These are phyloP conservation scores for Chrysaora quinquecirrha DNA, from an alignment of 30 jellyfish, hydroid and myxozoan genomes.

Conservation along the genomic window DNA sequence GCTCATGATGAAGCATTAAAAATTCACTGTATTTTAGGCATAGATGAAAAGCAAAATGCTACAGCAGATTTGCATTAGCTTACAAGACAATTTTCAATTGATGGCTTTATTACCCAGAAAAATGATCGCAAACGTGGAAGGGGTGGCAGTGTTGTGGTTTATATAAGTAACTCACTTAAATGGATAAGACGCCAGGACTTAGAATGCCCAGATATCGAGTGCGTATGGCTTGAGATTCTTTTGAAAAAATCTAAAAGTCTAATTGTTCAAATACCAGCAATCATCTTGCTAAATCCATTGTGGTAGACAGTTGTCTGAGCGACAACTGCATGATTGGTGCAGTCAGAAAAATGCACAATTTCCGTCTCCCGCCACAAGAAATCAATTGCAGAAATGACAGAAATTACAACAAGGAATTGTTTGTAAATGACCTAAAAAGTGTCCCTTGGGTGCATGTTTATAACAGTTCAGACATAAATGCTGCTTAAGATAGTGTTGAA, in stretches of 20 bases:
- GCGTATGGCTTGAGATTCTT: slow-evolving; percentile 52
- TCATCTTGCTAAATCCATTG: slow-evolving; percentile 41
- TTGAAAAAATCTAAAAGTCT: slow-evolving; percentile 45
- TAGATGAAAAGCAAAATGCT: slow-evolving; percentile 5
- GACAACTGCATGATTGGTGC: slow-evolving; percentile 31
- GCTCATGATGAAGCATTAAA: slow-evolving; percentile 1
- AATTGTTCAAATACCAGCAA: no score
- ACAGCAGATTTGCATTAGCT: slow-evolving; percentile 12
- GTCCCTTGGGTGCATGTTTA: background rate
- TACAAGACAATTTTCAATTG: slow-evolving; percentile 10
- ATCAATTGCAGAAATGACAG: slow-evolving; percentile 54
- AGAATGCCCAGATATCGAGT: background rate
- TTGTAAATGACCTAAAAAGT: slow-evolving; percentile 1
- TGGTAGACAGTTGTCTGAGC: slow-evolving; percentile 49
- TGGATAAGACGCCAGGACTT: background rate
- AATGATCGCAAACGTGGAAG: no score
- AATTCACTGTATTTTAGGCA: background rate
- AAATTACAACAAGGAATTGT: slow-evolving; percentile 40
- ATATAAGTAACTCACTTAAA: background rate
- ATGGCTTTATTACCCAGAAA: no score
- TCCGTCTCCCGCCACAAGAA: slow-evolving; percentile 50
- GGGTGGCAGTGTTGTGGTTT: no score
- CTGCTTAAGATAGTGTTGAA: slow-evolving; percentile 42
- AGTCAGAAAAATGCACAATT: slow-evolving; percentile 41
- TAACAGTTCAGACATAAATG: slow-evolving; percentile 7